Conservation (phyloP, 1,140 invertebrate genomes). For the Drosophila orosa region DNA sequence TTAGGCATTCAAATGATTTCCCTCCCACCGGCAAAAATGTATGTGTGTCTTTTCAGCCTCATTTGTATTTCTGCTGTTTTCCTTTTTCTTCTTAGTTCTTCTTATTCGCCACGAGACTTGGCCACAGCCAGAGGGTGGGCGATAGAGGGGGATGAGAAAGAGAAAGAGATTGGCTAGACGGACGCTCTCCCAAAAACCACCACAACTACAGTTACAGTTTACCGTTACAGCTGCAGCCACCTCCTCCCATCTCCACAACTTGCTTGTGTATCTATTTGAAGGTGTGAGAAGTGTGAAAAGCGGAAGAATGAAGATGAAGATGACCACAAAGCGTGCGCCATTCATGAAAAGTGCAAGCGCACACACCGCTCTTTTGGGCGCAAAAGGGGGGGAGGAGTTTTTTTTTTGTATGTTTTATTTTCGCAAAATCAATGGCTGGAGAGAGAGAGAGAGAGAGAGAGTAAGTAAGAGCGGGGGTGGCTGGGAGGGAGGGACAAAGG, state of each 20-base stretch:
- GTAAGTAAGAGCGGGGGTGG: not conserved
- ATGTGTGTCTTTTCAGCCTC: slow-evolving; percentile 9
- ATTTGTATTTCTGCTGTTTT: slow-evolving; percentile 40
- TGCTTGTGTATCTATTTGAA: slow-evolving; percentile 54
- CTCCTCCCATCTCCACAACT: not conserved
- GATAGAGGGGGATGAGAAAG: slow-evolving; percentile 11
- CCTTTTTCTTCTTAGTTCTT: slow-evolving; percentile 18
- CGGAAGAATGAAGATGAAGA: slow-evolving; percentile 49
- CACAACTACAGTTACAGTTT: slow-evolving; percentile 28
- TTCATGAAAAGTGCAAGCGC: slow-evolving; percentile 71
- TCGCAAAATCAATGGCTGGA: slow-evolving; percentile 37
- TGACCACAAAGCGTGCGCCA: slow-evolving; percentile 54
- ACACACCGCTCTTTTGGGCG: not conserved
- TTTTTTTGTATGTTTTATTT: not conserved
- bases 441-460: not conserved
- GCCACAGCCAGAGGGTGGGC: not conserved
- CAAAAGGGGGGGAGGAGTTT: slow-evolving; percentile 5
- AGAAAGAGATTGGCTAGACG: slow-evolving; percentile 33
- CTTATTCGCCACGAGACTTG: slow-evolving; percentile 53
- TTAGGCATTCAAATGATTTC: slow-evolving; percentile 74
- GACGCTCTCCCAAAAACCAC: slow-evolving; percentile 48
- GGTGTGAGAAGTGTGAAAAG: slow-evolving; percentile 64
- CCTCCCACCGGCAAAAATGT: slow-evolving; percentile 32
- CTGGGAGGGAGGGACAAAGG: slow-evolving; percentile 34
- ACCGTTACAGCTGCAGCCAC: slow-evolving; percentile 31